These are phyloP conservation scores for Peromyscus aztecus DNA, from an alignment of 2,797 vertebrate genomes.

Conservation along the genomic window DNA sequence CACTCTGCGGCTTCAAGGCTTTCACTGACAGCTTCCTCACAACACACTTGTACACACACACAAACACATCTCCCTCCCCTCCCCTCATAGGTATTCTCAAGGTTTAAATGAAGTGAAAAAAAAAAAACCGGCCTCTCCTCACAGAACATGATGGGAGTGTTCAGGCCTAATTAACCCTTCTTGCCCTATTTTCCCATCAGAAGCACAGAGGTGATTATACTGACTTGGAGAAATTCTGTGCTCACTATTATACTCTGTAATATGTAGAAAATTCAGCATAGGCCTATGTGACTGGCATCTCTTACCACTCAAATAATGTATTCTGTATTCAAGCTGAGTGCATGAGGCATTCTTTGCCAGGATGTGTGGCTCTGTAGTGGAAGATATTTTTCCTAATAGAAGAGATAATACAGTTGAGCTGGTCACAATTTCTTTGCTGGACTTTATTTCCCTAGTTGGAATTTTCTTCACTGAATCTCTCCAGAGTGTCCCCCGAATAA, in stretches of 20 bases:
- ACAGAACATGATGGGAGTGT: constrained; percentile 11
- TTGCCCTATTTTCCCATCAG: constrained; percentile 59
- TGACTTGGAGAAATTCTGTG: constrained; percentile 43
- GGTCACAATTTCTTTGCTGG: background rate
- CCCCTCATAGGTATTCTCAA: background rate
- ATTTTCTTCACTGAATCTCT: background rate
- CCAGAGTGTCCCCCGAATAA: background rate
- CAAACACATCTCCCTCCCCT: background rate
- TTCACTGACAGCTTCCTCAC: constrained; percentile 53
- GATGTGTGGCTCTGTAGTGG: background rate
- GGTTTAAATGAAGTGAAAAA: constrained; percentile 64
- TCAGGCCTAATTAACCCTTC: constrained; percentile 67
- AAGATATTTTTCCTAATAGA: constrained; percentile 27
- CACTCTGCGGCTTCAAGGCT: background rate
- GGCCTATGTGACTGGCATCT: constrained; percentile 7
- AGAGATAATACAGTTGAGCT: constrained; percentile 10
- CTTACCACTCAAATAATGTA: background rate
- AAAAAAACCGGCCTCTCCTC: constrained; percentile 61
- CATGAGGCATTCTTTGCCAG: background rate
- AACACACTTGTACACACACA: background rate
- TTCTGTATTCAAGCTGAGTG: constrained; percentile 29
- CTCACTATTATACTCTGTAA: constrained; percentile 15
- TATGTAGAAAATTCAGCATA: constrained; percentile 25
- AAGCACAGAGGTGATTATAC: constrained; percentile 38
- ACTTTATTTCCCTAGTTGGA: constrained; percentile 32